Evolutionary conservation across 2,113 vertebrate genomes (phyloP).

Genomic region (Athene noctua): DNA sequence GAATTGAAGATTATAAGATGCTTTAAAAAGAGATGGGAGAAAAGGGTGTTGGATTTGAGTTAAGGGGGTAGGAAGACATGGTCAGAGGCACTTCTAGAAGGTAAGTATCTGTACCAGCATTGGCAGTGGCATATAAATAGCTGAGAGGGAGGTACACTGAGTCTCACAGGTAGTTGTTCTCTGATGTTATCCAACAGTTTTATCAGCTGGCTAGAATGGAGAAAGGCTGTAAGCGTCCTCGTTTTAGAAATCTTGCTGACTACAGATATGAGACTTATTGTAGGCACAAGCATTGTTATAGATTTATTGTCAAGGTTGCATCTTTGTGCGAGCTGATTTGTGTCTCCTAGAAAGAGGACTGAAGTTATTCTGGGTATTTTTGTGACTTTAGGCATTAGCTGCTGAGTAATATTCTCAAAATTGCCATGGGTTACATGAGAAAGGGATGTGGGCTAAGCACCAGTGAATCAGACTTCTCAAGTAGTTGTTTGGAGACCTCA

Average conservation of each 20-base stretch:
- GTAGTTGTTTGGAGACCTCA: neutral
- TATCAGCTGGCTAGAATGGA: neutral
- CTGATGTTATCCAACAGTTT: neutral
- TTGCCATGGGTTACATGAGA: neutral
- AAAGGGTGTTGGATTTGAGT: neutral
- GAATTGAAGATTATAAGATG: neutral
- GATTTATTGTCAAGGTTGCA: neutral
- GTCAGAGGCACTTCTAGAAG: neutral
- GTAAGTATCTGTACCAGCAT: neutral
- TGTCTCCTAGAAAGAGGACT: neutral
- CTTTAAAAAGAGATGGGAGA: neutral
- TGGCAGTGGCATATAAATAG: neutral
- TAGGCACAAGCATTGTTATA: neutral
- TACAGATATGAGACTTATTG: neutral
- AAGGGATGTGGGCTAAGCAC: neutral
- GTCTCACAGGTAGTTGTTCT: neutral
- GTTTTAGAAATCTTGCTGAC: neutral
- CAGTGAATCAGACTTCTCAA: neutral
- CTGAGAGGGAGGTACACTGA: neutral
- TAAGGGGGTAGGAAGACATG: neutral
- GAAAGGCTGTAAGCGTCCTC: neutral
- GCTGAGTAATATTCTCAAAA: neutral
- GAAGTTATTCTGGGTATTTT: rapidly evolving
- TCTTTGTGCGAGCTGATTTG: neutral
- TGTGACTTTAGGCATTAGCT: neutral